Base-by-base conservation (phyloP, 2,888 invertebrate species). In the Vannuccia rotundouncinata region DNA sequence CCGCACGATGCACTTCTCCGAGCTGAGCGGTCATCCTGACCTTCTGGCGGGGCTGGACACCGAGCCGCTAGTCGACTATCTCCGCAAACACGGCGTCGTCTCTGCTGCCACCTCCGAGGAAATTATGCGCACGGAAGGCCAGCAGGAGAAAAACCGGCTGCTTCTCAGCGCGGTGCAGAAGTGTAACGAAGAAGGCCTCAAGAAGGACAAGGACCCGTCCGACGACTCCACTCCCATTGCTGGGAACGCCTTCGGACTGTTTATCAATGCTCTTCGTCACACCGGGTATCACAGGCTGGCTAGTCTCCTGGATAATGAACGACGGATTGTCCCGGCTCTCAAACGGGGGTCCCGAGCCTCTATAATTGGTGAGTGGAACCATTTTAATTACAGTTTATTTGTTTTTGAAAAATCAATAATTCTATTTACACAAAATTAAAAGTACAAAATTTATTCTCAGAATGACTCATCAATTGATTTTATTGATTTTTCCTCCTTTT, bases 201-300 rank as follows among this genome's bases (percentile, higher is more conserved):
- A 27, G 13, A 27, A 27, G 22, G 25, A 66, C 2, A 22, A 2
- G 22, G 66, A 2, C 5, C 2, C 2, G 5, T 17, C 13, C 22
- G 66, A 22, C 17, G 75, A 29, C 1, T 5, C 2, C 2, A 2
- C 27, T 5, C 2, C 29, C 10, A 22, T 25, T 5, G 5, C 29
- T 13, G 31, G 31, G 27, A 75, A 75, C 75, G 75, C 75, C 25
- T 75, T 75, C 29, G 75, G 75, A 2, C 75, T 75, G 25, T 75
- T 75, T 25, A 75, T 75, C 17, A 75, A 75, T 28, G 75, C 75
- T 28, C 29, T 75, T 13, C 75, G 75, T 5, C 75, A 75, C 31
- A 75, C 75, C 1, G 75, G 75, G 28, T 75, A 75, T 75, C 75
- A 75, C 29, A 29, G 75, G 29, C 25, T 75, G 75, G 75, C 75